Evolutionary conservation across 2,888 invertebrate species (phyloP).

Genomic region (Diogma glabrata): DNA sequence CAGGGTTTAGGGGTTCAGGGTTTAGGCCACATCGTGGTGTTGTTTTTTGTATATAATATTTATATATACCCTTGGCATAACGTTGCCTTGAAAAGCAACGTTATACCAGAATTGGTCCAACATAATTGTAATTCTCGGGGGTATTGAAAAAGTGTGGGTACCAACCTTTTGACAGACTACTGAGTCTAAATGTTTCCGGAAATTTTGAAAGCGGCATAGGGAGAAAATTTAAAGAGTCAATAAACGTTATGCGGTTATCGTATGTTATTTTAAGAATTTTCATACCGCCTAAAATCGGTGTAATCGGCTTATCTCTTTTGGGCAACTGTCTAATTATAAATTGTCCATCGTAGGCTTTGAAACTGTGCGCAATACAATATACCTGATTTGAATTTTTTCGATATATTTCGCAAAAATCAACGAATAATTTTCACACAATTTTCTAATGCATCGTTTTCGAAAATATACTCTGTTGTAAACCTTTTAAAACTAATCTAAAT

Average conservation of each 20-base stretch:
- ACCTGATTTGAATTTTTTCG: neutral
- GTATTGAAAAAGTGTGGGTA: slow-evolving; percentile 1
- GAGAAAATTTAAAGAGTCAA: neutral
- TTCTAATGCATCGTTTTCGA: neutral
- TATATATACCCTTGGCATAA: no score
- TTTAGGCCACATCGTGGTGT: no score
- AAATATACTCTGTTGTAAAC: no score
- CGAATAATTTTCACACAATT: neutral
- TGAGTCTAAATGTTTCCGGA: neutral
- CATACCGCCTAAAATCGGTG: neutral
- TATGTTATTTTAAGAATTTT: neutral
- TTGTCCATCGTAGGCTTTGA: neutral
- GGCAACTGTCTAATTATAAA: neutral
- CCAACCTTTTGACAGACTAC: neutral
- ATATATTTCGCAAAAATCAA: neutral
- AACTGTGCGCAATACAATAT: neutral
- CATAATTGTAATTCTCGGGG: neutral
- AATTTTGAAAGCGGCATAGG: neutral
- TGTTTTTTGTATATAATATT: no score
- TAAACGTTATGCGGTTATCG: neutral
- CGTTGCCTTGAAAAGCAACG: no score
- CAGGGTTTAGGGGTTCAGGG: no score
- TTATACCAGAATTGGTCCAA: neutral
- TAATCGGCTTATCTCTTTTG: neutral
- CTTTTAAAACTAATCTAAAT: no score